These are phyloP conservation scores for Hippocampus barbouri DNA, from an alignment of 2,113 vertebrate genomes.

Conservation along the genomic window DNA sequence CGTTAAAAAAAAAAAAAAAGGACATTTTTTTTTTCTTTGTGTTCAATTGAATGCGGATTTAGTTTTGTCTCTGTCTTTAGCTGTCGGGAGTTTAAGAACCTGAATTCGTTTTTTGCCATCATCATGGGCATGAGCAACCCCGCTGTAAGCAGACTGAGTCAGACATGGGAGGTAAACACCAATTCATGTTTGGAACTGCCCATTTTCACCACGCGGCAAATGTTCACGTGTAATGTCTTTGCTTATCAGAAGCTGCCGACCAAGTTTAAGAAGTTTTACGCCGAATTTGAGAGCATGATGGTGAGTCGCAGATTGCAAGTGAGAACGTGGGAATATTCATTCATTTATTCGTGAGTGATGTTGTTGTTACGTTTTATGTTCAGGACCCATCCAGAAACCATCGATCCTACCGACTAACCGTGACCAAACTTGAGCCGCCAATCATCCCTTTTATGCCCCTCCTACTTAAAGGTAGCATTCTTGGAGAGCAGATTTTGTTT, in stretches of 20 bases:
- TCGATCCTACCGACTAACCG: slow-evolving; percentile 89
- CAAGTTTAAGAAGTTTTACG: slow-evolving; percentile 99
- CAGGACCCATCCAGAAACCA: slow-evolving; percentile 98
- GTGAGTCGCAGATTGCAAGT: slow-evolving; percentile 70
- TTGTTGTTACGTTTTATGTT: slow-evolving; percentile 8
- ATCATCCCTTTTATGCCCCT: slow-evolving; percentile 98
- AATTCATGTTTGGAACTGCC: background rate
- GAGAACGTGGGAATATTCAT: background rate
- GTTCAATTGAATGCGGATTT: background rate
- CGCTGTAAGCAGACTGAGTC: slow-evolving; percentile 87
- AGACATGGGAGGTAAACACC: slow-evolving; percentile 94
- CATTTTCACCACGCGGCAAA: background rate
- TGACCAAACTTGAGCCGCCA: slow-evolving; percentile 93
- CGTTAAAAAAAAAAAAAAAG: background rate
- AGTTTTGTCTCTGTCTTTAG: slow-evolving; percentile 65
- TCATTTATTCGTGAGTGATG: background rate
- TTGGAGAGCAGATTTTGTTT: background rate
- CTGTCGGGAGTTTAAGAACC: slow-evolving; percentile 96
- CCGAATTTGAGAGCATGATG: slow-evolving; percentile 98
- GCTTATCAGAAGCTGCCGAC: slow-evolving; percentile 91
- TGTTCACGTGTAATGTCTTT: background rate
- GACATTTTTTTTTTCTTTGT: background rate
- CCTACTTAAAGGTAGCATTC: slow-evolving; percentile 89
- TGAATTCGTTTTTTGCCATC: slow-evolving; percentile 97
- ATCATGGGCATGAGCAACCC: slow-evolving; percentile 98